Conservation (phyloP, 2,113 vertebrate species). For the Cyanistes caeruleus region DNA sequence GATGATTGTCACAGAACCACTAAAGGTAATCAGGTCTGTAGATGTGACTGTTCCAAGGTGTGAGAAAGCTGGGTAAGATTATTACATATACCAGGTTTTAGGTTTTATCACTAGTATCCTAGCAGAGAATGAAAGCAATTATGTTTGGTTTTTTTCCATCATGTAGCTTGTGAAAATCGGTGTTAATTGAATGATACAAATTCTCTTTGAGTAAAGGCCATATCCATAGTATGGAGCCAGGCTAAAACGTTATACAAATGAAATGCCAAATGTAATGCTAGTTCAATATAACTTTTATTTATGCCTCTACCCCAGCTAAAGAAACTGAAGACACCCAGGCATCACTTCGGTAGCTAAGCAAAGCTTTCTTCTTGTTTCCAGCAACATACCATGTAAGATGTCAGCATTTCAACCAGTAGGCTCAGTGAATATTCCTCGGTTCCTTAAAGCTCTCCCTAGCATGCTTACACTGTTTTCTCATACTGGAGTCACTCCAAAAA, state of each 20-base stretch:
- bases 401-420: not conserved
- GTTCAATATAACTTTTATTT: not conserved
- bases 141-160: not conserved
- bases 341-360: not conserved
- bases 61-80: not conserved
- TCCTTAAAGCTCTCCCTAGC: not conserved
- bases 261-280: not conserved
- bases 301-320: not conserved
- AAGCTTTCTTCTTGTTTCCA: not conserved
- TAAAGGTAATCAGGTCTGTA: not conserved
- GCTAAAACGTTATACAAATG: not conserved
- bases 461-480: not conserved
- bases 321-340: not conserved
- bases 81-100: not conserved
- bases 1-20: not conserved
- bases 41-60: not conserved
- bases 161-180: not conserved
- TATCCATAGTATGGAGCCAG: not conserved
- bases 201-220: not conserved
- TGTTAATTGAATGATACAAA: not conserved
- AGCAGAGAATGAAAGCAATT: not conserved
- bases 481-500: constrained; percentile 43
- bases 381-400: not conserved
- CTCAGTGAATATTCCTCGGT: not conserved
- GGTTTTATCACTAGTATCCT: not conserved